These are phyloP conservation scores for Scortum barcoo DNA, from an alignment of 2,113 vertebrate genomes.

Conservation along the genomic window DNA sequence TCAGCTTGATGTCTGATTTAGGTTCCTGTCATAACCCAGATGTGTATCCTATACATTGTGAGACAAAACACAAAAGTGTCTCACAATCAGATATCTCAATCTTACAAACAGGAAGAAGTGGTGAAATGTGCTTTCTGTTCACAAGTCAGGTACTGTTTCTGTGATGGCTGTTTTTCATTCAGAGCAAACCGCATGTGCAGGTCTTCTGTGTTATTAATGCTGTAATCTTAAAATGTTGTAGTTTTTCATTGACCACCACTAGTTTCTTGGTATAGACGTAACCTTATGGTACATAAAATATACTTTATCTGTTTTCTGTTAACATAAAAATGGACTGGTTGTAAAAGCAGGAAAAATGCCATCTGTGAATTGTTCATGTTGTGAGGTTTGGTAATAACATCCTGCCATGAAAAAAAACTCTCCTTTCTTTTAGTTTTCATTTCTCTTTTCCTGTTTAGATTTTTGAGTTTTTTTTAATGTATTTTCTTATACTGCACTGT, in stretches of 20 bases:
- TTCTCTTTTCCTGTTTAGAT: no score
- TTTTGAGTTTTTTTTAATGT: no score
- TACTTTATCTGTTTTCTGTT: neutral
- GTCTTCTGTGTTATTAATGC: neutral
- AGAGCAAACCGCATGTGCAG: neutral
- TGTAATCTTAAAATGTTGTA: neutral
- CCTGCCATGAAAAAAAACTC: no score
- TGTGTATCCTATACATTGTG: neutral
- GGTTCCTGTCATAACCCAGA: neutral
- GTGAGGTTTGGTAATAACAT: no score
- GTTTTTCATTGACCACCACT: neutral
- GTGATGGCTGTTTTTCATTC: conserved; percentile 17
- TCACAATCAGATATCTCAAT: neutral
- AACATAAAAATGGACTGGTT: neutral
- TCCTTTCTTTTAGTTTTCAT: no score
- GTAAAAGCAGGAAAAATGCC: neutral
- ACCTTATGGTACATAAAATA: neutral
- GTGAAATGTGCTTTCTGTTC: conserved; percentile 9
- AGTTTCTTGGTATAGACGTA: neutral
- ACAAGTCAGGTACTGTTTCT: neutral
- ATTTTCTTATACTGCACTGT: no score
- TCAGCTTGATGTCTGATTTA: neutral
- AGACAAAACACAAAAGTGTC: neutral
- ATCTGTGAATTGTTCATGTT: neutral
- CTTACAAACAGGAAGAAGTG: conserved; percentile 40